Percentiles rank a stretch among this genome's conserved stretches.
Conservation (phyloP, 2,888 invertebrate species). For the Aspidapion aeneum region DNA sequence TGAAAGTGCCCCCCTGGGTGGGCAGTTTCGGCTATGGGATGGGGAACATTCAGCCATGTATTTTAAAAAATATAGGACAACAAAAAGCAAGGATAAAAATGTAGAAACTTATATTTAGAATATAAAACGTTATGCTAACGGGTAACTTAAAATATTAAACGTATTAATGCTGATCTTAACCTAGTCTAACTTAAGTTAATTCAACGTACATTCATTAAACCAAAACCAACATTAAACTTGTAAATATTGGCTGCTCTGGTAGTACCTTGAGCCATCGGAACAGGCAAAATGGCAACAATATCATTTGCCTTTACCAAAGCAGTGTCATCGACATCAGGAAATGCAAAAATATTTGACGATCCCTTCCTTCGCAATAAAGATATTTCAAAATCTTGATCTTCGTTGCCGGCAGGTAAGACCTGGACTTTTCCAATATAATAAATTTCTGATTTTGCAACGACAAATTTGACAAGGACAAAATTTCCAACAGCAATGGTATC, state of each 20-base stretch:
- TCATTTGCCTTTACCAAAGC: too few relatives aligned
- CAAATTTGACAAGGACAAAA: background rate
- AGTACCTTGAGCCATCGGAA: too few relatives aligned
- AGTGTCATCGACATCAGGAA: background rate
- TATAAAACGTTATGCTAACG: too few relatives aligned
- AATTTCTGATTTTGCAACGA: background rate
- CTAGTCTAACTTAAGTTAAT: background rate
- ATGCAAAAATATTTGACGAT: background rate
- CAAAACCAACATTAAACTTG: too few relatives aligned
- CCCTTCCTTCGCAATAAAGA: background rate
- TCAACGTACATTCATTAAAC: background rate
- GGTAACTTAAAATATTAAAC: too few relatives aligned
- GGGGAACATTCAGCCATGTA: too few relatives aligned
- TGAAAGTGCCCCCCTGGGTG: constrained; percentile 1
- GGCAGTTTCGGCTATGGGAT: too few relatives aligned
- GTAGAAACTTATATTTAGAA: too few relatives aligned
- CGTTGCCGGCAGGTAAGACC: background rate
- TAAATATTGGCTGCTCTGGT: background rate
- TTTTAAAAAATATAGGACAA: background rate
- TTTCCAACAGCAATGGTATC: background rate
- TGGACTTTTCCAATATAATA: background rate
- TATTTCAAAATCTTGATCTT: too few relatives aligned
- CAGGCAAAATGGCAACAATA: too few relatives aligned
- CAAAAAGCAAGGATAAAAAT: background rate
- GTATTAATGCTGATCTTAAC: background rate